A percentile compares a stretch with the other conserved stretches of the same genome.
These are phyloP conservation scores for Dryobates pubescens DNA, from an alignment of 2,797 vertebrate species.

Conservation along the genomic window DNA sequence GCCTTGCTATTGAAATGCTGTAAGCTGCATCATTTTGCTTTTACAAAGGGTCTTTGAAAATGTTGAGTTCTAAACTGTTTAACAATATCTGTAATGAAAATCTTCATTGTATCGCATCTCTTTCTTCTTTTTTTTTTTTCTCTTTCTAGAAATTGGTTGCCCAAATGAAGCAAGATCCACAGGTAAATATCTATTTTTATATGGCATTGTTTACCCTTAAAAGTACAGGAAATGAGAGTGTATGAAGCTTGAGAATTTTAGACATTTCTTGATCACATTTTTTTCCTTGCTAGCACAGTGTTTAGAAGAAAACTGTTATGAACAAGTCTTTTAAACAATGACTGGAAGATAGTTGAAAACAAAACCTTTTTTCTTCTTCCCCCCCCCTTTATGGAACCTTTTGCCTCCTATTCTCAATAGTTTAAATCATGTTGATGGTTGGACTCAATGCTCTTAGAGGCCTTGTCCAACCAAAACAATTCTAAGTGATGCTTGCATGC, in stretches of 20 bases:
- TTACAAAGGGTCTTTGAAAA: neutral
- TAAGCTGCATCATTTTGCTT: neutral
- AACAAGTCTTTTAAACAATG: neutral
- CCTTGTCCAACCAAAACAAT: too few species aligned
- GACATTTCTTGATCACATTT: neutral
- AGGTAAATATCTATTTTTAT: slow-evolving; percentile 83
- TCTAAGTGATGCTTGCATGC: neutral
- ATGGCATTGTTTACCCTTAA: neutral
- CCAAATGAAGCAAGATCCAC: slow-evolving; percentile 99
- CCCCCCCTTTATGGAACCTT: neutral
- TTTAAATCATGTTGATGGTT: neutral
- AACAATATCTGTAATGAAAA: neutral
- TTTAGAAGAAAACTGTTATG: neutral
- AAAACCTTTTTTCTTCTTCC: neutral
- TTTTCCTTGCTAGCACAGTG: neutral
- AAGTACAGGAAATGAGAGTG: slow-evolving; percentile 21
- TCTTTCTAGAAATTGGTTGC: slow-evolving; percentile 94
- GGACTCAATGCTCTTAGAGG: too few species aligned
- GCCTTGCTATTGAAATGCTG: neutral
- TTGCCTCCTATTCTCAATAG: neutral
- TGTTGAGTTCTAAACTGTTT: neutral
- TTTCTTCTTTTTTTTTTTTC: slow-evolving; percentile 5
- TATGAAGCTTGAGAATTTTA: neutral
- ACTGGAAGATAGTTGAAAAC: neutral
- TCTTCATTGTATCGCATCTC: slow-evolving; percentile 25